These are phyloP conservation scores for Drosophila nannoptera DNA, from an alignment of 1,140 invertebrate species.

Conservation along the genomic window DNA sequence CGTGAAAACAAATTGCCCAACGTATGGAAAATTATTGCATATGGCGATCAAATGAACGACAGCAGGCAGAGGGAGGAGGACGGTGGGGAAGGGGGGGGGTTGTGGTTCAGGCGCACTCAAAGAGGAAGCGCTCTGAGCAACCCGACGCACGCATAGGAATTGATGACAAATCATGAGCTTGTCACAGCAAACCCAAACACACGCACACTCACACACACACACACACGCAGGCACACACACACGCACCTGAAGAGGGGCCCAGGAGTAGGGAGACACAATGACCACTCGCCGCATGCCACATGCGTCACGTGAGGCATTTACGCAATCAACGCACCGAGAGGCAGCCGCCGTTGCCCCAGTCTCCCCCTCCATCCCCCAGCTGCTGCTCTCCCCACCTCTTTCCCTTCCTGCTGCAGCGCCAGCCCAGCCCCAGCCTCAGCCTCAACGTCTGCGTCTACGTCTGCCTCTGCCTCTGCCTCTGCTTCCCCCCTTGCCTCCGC, in stretches of 20 bases:
- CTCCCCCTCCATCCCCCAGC: background rate
- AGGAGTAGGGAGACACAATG: conserved; percentile 25
- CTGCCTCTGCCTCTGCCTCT: background rate
- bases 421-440: no score
- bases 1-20: conserved; percentile 71
- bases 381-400: no score
- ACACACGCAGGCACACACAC: background rate
- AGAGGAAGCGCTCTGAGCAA: conserved; percentile 1
- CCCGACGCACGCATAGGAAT: conserved; percentile 44
- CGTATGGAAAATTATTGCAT: conserved; percentile 69
- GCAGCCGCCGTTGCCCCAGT: background rate
- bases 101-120: no score
- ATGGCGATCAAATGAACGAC: conserved; percentile 38
- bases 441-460: no score
- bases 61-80: background rate
- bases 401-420: no score
- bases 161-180: conserved; percentile 71
- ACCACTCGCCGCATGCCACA: conserved; percentile 30
- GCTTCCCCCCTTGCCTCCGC: no score
- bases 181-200: conserved; percentile 36
- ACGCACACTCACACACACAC: background rate
- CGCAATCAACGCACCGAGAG: conserved; percentile 30
- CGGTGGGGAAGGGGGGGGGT: background rate
- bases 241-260: conserved; percentile 17
- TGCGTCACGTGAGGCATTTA: conserved; percentile 50